A percentile compares a stretch with the other conserved stretches of the same genome.
These are phyloP conservation scores for Daktulosphaira vitifoliae DNA, from an alignment of 1,140 invertebrate genomes.

Conservation along the genomic window DNA sequence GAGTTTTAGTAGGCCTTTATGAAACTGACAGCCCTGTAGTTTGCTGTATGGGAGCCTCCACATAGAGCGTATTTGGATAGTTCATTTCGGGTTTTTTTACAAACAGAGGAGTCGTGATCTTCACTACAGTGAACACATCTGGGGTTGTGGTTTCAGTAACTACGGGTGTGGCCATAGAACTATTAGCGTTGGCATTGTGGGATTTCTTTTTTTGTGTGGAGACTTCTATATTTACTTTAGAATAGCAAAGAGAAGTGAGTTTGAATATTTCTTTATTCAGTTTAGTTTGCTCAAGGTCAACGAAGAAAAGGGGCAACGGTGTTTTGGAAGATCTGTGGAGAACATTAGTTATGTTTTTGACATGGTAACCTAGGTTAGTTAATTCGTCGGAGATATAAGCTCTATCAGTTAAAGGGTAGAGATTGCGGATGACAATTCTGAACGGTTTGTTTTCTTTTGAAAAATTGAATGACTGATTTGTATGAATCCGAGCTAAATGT, in stretches of 20 bases:
- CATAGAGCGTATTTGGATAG: conserved; percentile 34
- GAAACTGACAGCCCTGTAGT: conserved; percentile 41
- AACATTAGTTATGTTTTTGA: background rate
- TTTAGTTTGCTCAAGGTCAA: conserved; percentile 8
- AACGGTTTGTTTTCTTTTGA: no score
- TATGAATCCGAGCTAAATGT: background rate
- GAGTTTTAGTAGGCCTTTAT: conserved; percentile 37
- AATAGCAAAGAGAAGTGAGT: no score
- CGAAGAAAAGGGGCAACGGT: conserved; percentile 2
- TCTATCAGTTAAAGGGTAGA: background rate
- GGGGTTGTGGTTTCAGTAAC: no score
- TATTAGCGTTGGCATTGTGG: conserved; percentile 11
- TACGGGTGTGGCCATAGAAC: conserved; percentile 4
- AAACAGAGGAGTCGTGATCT: background rate
- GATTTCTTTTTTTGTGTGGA: no score
- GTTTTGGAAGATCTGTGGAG: no score
- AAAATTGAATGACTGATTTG: background rate
- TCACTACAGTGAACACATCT: conserved; percentile 23
- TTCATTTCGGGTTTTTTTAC: background rate
- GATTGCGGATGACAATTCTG: no score
- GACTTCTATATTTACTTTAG: conserved; percentile 38
- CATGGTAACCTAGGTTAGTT: background rate
- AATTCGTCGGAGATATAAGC: background rate
- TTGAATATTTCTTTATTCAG: conserved; percentile 1
- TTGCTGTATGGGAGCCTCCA: conserved; percentile 41